These are phyloP conservation scores for Pitta sordida DNA, from an alignment of 2,113 vertebrate species.

Conservation along the genomic window DNA sequence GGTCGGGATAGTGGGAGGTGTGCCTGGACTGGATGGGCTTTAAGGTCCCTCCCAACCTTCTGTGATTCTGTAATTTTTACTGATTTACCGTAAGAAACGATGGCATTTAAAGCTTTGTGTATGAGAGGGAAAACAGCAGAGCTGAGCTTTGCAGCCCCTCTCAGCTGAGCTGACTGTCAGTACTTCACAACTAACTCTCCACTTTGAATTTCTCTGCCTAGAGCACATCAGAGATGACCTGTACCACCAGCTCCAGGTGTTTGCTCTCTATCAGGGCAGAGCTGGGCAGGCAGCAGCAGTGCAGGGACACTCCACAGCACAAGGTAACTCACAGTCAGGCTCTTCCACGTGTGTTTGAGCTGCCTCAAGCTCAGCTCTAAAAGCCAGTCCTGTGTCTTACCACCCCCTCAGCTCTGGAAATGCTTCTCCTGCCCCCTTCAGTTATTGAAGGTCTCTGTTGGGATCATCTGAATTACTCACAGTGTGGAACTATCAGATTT, in stretches of 20 bases:
- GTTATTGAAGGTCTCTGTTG: rapidly evolving
- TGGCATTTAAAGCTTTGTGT: background rate
- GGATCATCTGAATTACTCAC: rapidly evolving
- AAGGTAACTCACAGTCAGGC: background rate
- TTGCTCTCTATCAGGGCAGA: constrained; percentile 14
- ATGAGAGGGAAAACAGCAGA: background rate
- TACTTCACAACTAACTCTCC: rapidly evolving
- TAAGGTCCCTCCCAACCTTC: background rate
- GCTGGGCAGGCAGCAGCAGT: constrained; percentile 16
- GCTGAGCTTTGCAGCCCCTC: background rate
- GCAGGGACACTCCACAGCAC: background rate
- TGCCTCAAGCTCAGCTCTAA: background rate
- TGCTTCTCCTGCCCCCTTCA: background rate
- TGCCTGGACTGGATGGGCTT: rapidly evolving
- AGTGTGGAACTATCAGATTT: background rate
- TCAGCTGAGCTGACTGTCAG: background rate
- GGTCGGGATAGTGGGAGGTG: background rate
- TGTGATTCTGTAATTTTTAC: background rate
- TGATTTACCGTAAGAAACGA: background rate
- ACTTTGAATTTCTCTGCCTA: background rate
- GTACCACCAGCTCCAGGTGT: constrained; percentile 68
- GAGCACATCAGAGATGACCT: constrained; percentile 46
- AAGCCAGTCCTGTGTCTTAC: background rate
- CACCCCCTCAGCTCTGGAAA: constrained; percentile 45
- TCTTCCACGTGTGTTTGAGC: rapidly evolving